Evolutionary conservation across 1,140 invertebrate species (phyloP).

Genomic region (Frieseomelitta varia): DNA sequence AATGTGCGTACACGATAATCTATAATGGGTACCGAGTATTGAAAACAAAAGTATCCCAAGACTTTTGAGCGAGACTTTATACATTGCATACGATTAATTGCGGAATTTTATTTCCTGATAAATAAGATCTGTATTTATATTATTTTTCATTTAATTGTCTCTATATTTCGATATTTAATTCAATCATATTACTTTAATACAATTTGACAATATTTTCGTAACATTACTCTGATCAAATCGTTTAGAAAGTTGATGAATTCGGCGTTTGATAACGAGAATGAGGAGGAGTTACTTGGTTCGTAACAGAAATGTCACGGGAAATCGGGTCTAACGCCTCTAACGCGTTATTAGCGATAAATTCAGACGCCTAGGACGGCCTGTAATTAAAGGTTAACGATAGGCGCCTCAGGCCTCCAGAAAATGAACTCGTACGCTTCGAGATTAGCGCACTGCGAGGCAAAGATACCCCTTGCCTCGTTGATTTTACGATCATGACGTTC

Average conservation of each 20-base stretch:
- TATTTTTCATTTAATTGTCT: too few relatives aligned
- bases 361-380: conserved; percentile 56
- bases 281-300: neutral
- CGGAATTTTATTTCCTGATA: too few relatives aligned
- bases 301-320: conserved; percentile 13
- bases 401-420: conserved; percentile 56
- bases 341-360: conserved; percentile 70
- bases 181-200: too few relatives aligned
- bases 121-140: too few relatives aligned
- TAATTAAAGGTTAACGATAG: conserved; percentile 70
- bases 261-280: neutral
- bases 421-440: conserved; percentile 62
- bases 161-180: too few relatives aligned
- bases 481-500: conserved; percentile 26
- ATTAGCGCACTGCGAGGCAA: conserved; percentile 41
- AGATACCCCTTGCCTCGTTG: conserved; percentile 20
- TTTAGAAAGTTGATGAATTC: neutral
- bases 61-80: too few relatives aligned
- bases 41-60: too few relatives aligned
- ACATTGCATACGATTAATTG: too few relatives aligned
- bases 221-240: neutral
- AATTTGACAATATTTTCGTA: too few relatives aligned
- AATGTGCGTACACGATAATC: too few relatives aligned
- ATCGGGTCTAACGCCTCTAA: conserved; percentile 27
- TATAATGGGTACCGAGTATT: too few relatives aligned